phyloP scores from a whole-genome alignment of 2,888 invertebrate genomes.

The Hyalella azteca region DNA sequence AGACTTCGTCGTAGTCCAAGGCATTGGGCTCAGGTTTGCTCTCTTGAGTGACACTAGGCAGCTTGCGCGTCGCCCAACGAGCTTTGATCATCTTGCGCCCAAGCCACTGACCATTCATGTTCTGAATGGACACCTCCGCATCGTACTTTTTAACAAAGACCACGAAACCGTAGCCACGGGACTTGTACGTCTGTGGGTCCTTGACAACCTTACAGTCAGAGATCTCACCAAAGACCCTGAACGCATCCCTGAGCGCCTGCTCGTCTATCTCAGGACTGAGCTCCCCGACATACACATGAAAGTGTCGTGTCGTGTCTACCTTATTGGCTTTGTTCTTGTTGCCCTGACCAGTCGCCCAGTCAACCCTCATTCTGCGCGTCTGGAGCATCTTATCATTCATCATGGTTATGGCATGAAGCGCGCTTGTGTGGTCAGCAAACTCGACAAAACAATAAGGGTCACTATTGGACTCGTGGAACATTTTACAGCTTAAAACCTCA shows the following conservation, averaged over 20 bases:
- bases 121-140: conserved; percentile 67
- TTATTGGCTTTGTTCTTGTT: conserved; percentile 57
- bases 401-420: conserved; percentile 59
- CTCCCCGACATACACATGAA: conserved; percentile 68
- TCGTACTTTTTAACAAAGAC: conserved; percentile 68
- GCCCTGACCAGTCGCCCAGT: conserved; percentile 66
- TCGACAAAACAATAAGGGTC: conserved; percentile 59
- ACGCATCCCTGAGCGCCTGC: conserved; percentile 66
- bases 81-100: conserved; percentile 67
- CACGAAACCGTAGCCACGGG: conserved; percentile 69
- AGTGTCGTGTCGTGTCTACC: conserved; percentile 66
- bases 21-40: conserved; percentile 53
- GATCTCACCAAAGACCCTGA: conserved; percentile 67
- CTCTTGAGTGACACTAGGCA: conserved; percentile 16
- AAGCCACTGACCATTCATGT: conserved; percentile 69
- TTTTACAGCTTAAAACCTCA: conserved; percentile 68
- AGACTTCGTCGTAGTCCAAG: conserved; percentile 65
- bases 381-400: conserved; percentile 59
- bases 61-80: conserved; percentile 67
- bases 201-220: conserved; percentile 68
- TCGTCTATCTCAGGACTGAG: conserved; percentile 67
- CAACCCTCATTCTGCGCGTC: conserved; percentile 67
- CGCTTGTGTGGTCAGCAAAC: conserved; percentile 57
- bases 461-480: conserved; percentile 66
- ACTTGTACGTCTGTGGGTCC: conserved; percentile 67